These are phyloP conservation scores for Ditula angustiorana DNA, from an alignment of 2,888 invertebrate genomes.

Conservation along the genomic window DNA sequence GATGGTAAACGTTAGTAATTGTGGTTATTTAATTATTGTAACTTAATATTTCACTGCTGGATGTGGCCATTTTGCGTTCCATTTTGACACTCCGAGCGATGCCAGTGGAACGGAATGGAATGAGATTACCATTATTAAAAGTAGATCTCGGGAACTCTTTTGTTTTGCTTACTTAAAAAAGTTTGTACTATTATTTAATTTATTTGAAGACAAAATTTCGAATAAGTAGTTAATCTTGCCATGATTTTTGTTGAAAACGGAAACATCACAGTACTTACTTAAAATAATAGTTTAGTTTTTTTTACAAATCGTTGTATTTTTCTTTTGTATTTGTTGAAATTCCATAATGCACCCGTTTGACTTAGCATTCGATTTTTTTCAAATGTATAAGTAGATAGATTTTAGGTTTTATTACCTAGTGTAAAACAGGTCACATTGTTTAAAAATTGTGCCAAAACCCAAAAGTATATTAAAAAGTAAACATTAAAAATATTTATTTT, in stretches of 20 bases:
- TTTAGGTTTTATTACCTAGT: conserved; percentile 81
- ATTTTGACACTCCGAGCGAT: conserved; percentile 4
- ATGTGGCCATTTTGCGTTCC: conserved; percentile 53
- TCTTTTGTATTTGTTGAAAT: conserved; percentile 48
- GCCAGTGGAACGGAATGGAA: conserved; percentile 21
- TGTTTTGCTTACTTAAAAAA: conserved; percentile 60
- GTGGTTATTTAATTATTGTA: conserved; percentile 77
- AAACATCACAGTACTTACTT: conserved; percentile 48
- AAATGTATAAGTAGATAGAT: conserved; percentile 76
- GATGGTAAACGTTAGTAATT: conserved; percentile 76
- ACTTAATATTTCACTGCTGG: conserved; percentile 41
- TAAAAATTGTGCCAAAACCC: conserved; percentile 85
- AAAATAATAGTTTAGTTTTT: conserved; percentile 52
- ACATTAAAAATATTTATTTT: conserved; percentile 64
- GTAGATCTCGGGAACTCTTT: conserved; percentile 70
- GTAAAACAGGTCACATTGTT: conserved; percentile 83
- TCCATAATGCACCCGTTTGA: conserved; percentile 47
- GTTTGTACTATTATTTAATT: conserved; percentile 45
- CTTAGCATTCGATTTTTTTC: conserved; percentile 68
- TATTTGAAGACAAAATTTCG: conserved; percentile 39
- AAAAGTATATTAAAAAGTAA: conserved; percentile 84
- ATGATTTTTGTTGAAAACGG: conserved; percentile 47
- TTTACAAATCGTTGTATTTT: conserved; percentile 52
- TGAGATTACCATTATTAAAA: conserved; percentile 9
- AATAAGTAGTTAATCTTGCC: conserved; percentile 52